A percentile compares a stretch with the other conserved stretches of the same genome.
Conservation (phyloP, 2,113 vertebrate species). For the Dromas ardeola region DNA sequence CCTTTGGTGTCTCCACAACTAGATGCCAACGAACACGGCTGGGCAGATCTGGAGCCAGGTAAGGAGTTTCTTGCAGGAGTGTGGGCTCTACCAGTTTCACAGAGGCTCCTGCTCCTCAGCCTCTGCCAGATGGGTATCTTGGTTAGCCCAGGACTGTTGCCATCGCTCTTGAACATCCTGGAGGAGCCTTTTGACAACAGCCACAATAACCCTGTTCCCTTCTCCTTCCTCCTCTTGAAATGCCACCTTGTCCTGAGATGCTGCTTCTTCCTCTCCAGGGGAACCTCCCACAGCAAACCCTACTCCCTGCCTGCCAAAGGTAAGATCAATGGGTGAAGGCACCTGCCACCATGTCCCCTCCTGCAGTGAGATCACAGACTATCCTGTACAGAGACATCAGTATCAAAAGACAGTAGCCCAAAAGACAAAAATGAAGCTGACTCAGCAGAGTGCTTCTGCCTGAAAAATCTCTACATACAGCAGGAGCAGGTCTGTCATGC, state of each 20-base stretch:
- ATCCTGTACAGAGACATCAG: neutral
- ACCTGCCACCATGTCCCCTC: neutral
- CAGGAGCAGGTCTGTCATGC: neutral
- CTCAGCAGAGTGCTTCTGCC: neutral
- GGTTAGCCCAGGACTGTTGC: neutral
- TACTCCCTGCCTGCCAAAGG: neutral
- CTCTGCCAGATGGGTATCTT: neutral
- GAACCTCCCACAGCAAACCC: neutral
- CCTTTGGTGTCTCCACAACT: neutral
- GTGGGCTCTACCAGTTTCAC: neutral
- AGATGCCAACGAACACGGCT: rapidly evolving
- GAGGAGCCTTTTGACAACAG: neutral
- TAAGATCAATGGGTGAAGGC: neutral
- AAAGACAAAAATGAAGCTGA: neutral
- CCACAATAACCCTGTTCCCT: neutral
- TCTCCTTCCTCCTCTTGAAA: neutral
- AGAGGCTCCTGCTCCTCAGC: neutral
- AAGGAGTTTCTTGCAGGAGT: neutral
- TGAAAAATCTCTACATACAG: neutral
- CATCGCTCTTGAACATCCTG: neutral
- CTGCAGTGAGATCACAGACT: neutral
- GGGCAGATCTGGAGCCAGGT: neutral
- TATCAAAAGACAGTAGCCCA: neutral
- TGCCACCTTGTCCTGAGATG: neutral
- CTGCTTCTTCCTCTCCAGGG: neutral